phyloP scores from a whole-genome alignment of 2,888 invertebrate species.

The Trimorus sp. region DNA sequence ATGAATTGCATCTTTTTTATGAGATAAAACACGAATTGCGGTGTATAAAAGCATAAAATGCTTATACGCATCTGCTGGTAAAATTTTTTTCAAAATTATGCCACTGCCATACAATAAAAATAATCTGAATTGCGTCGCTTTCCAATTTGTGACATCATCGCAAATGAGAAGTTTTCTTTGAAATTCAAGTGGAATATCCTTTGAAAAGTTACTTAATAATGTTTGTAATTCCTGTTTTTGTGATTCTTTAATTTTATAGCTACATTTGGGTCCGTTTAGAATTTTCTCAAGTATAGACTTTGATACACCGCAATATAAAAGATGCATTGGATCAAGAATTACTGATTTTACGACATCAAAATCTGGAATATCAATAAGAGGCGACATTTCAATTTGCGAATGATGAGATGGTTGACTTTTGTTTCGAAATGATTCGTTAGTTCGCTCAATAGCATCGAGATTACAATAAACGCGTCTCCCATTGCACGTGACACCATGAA shows the following conservation, averaged over 20 bases:
- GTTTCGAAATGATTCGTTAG: constrained; percentile 37
- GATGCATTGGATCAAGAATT: constrained; percentile 59
- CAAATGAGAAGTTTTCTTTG: no score
- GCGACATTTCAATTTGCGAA: constrained; percentile 9
- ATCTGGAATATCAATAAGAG: constrained; percentile 34
- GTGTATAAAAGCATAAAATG: no score
- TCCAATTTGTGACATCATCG: constrained; percentile 13
- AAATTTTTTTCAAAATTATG: no score
- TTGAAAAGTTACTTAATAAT: no score
- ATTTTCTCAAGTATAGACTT: constrained; percentile 42
- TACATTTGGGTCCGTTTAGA: constrained; percentile 4
- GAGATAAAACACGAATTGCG: no score
- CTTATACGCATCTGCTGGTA: no score
- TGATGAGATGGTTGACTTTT: constrained; percentile 43
- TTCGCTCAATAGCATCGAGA: constrained; percentile 33
- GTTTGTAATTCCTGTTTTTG: no score
- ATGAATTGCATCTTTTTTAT: no score
- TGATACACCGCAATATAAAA: constrained; percentile 45
- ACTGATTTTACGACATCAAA: constrained; percentile 51
- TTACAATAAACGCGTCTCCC: constrained; percentile 32
- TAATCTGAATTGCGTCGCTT: constrained; percentile 41
- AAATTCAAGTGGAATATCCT: no score
- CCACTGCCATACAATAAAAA: constrained; percentile 32
- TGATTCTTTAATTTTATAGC: constrained; percentile 7
- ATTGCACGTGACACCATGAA: constrained; percentile 7